Conservation (phyloP, 1,140 invertebrate species). For the Zaprionus africanus region DNA sequence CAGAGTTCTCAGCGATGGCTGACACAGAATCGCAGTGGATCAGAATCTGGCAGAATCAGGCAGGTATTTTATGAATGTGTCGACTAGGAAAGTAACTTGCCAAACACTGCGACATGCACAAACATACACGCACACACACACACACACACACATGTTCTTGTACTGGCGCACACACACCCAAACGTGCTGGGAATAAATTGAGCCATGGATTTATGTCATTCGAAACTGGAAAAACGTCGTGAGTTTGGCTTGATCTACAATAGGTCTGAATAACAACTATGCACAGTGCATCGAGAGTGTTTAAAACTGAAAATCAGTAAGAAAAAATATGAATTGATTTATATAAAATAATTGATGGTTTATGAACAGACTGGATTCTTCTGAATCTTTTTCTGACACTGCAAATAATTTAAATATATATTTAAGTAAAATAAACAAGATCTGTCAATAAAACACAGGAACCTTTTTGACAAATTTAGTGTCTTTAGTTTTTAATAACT, state of each 20-base stretch:
- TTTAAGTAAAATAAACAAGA: no score
- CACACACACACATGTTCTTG: not conserved
- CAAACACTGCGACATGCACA: conserved; percentile 28
- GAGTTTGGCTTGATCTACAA: conserved; percentile 53
- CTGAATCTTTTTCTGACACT: no score
- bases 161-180: conserved; percentile 3
- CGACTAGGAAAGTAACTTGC: conserved; percentile 1
- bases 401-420: no score
- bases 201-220: conserved; percentile 77
- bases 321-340: no score
- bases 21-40: conserved; percentile 68
- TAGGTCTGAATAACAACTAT: conserved; percentile 26
- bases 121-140: conserved; percentile 5
- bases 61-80: conserved; percentile 22
- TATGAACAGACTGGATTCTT: no score
- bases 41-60: conserved; percentile 6
- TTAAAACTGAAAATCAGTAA: no score
- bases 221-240: conserved; percentile 50
- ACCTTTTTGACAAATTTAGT: no score
- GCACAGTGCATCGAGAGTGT: conserved; percentile 24
- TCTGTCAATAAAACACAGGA: no score
- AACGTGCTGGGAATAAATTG: conserved; percentile 73
- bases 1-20: conserved; percentile 29
- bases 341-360: no score
- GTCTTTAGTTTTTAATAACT: no score